A percentile compares a stretch with the other conserved stretches of the same genome.
Evolutionary conservation across 2,888 invertebrate species (phyloP).

Genomic region (Dasysyrphus albostriatus): DNA sequence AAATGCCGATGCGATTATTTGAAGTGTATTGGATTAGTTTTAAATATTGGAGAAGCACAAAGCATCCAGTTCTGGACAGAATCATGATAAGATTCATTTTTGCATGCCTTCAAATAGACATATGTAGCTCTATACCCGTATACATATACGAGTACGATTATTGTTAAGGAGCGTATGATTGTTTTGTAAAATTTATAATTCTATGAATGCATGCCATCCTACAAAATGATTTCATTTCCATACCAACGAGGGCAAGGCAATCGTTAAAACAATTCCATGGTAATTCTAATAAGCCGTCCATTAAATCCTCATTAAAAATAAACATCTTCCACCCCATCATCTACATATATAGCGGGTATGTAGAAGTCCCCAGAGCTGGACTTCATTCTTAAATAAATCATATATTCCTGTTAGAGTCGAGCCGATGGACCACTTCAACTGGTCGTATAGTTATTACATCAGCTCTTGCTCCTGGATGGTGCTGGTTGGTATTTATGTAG

Average conservation of each 20-base stretch:
- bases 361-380: slow-evolving; percentile 8
- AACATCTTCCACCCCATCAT: slow-evolving; percentile 53
- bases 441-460: slow-evolving; percentile 1
- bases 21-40: slow-evolving; percentile 3
- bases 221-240: slow-evolving; percentile 53
- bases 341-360: neutral
- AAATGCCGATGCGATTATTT: slow-evolving; percentile 12
- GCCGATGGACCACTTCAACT: slow-evolving; percentile 51
- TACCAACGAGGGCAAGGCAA: slow-evolving; percentile 43
- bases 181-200: slow-evolving; percentile 57
- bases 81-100: slow-evolving; percentile 12
- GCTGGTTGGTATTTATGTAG: neutral
- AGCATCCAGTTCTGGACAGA: neutral
- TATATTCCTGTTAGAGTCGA: neutral
- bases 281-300: slow-evolving; percentile 71
- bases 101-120: neutral
- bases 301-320: slow-evolving; percentile 76
- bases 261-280: slow-evolving; percentile 65
- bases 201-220: neutral
- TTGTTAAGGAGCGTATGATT: slow-evolving; percentile 4
- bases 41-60: neutral
- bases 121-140: neutral
- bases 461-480: slow-evolving; percentile 2
- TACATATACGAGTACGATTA: neutral
- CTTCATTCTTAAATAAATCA: slow-evolving; percentile 64